phyloP scores from a whole-genome alignment of 1,140 invertebrate species.

The Scaptomyza pallida region DNA sequence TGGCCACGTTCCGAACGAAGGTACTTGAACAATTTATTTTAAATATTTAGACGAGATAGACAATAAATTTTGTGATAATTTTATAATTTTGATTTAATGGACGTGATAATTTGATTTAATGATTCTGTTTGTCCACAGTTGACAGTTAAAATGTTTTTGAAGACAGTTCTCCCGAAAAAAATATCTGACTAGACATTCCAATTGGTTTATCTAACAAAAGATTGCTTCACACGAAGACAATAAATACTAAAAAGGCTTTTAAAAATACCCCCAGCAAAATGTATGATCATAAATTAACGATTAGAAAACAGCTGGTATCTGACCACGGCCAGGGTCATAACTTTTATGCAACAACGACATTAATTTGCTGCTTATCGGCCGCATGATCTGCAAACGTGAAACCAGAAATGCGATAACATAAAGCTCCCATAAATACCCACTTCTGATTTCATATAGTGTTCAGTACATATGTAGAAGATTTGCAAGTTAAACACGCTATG shows the following conservation, averaged over 20 bases:
- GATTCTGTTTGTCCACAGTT: too few species aligned
- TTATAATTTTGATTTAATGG: neutral
- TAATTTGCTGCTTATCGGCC: constrained; percentile 52
- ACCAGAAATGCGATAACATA: neutral
- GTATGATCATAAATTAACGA: constrained; percentile 43
- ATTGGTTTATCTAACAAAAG: too few species aligned
- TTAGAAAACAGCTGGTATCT: constrained; percentile 27
- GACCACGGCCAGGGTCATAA: constrained; percentile 41
- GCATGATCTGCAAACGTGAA: constrained; percentile 55
- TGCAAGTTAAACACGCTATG: constrained; percentile 4
- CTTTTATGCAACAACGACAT: constrained; percentile 41
- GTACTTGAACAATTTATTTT: neutral
- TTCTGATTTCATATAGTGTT: neutral
- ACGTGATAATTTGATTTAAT: neutral
- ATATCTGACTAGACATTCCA: too few species aligned
- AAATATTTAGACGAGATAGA: neutral
- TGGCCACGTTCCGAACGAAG: neutral
- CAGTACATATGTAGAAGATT: too few species aligned
- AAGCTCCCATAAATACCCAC: constrained; percentile 51
- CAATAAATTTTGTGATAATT: neutral
- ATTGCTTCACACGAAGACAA: too few species aligned
- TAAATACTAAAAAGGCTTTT: neutral
- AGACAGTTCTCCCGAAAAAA: too few species aligned
- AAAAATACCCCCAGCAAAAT: constrained; percentile 13
- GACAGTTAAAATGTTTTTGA: too few species aligned